phyloP scores from a whole-genome alignment of 1,140 invertebrate genomes.

The Temnothorax curvispinosus region DNA sequence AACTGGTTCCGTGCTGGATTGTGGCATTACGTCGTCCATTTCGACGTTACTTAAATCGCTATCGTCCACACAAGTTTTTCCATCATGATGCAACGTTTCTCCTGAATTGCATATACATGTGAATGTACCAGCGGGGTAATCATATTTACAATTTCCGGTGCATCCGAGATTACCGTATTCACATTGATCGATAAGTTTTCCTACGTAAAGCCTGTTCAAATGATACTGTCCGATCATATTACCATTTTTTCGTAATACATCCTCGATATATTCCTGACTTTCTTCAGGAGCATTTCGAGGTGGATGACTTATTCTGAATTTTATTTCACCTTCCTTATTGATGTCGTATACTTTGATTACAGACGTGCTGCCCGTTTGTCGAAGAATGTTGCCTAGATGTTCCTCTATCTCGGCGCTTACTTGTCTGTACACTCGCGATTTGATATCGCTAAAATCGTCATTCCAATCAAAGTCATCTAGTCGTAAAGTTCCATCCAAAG shows the following conservation, averaged over 20 bases:
- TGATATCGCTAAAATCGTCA: constrained; percentile 86
- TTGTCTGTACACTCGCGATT: constrained; percentile 88
- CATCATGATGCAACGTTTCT: constrained; percentile 83
- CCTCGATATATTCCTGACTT: constrained; percentile 78
- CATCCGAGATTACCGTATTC: constrained; percentile 91
- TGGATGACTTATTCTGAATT: constrained; percentile 81
- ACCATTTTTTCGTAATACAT: constrained; percentile 74
- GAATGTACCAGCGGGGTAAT: constrained; percentile 88
- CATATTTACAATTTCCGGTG: constrained; percentile 91
- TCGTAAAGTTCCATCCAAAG: constrained; percentile 88
- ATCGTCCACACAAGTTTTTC: constrained; percentile 83
- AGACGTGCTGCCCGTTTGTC: constrained; percentile 80
- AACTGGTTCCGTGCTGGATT: constrained; percentile 62
- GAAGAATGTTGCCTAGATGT: constrained; percentile 85
- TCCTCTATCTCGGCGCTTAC: constrained; percentile 87
- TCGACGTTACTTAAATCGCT: constrained; percentile 78
- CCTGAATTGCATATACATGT: constrained; percentile 90
- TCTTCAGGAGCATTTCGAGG: constrained; percentile 73
- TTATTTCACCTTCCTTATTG: constrained; percentile 80
- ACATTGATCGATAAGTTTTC: constrained; percentile 90
- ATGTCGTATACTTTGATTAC: constrained; percentile 88
- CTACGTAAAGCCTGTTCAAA: constrained; percentile 75
- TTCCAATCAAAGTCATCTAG: constrained; percentile 89
- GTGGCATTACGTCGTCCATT: constrained; percentile 64
- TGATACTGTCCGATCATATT: constrained; percentile 80